A percentile compares a stretch with the other conserved stretches of the same genome.
These are phyloP conservation scores for Trachythela sp. DNA, from an alignment of 64 coral and sea anemone species.

Conservation along the genomic window DNA sequence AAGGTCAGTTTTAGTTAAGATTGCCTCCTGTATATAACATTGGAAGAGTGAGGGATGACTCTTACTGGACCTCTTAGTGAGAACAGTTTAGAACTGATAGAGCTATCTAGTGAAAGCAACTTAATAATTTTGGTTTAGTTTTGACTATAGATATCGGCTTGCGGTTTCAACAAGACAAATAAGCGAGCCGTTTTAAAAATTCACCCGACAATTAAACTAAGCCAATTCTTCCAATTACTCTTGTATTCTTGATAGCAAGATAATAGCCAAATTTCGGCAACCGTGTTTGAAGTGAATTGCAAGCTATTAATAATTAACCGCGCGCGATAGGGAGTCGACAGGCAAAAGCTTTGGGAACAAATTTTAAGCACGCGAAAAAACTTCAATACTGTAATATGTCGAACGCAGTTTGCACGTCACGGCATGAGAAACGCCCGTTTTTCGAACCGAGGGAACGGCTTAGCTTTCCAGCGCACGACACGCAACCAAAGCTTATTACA, in stretches of 20 bases:
- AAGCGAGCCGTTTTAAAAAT: background rate
- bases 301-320: background rate
- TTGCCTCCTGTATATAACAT: too few relatives aligned
- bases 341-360: background rate
- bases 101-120: too few relatives aligned
- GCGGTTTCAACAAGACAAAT: background rate
- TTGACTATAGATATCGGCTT: background rate
- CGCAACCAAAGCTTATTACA: background rate
- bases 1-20: too few relatives aligned
- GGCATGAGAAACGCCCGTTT: too few relatives aligned
- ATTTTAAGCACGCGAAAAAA: background rate
- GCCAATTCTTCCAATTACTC: background rate
- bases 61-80: too few relatives aligned
- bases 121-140: too few relatives aligned
- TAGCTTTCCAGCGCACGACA: too few relatives aligned
- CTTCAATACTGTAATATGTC: background rate
- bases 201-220: background rate
- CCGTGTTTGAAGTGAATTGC: background rate
- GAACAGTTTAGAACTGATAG: too few relatives aligned
- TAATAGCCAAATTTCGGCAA: background rate
- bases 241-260: background rate
- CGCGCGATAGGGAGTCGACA: background rate
- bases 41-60: too few relatives aligned
- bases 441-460: too few relatives aligned
- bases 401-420: background rate